These are phyloP conservation scores for Papilio polyxenes DNA, from an alignment of 1,140 invertebrate genomes.

Conservation along the genomic window DNA sequence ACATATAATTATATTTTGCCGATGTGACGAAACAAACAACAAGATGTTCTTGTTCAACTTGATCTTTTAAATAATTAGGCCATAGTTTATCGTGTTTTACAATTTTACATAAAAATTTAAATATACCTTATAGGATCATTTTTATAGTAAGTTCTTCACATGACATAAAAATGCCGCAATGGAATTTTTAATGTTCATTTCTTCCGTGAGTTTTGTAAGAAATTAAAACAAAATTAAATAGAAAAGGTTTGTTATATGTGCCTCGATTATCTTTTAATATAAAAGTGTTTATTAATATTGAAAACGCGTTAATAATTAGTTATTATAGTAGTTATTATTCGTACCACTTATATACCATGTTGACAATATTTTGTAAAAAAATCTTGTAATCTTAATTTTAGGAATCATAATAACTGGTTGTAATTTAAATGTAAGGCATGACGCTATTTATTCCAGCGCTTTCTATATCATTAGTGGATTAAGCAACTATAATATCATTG, in stretches of 20 bases:
- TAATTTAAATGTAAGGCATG: not conserved
- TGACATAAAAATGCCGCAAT: not conserved
- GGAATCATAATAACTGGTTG: not conserved
- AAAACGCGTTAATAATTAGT: not conserved
- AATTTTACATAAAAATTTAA: not conserved
- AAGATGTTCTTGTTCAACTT: slow-evolving; percentile 9
- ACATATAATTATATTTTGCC: slow-evolving; percentile 10
- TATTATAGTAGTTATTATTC: not conserved
- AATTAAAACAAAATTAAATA: not conserved
- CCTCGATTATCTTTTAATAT: not conserved
- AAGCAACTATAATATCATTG: not conserved
- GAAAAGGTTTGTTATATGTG: not conserved
- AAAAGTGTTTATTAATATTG: not conserved
- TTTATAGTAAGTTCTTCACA: not conserved
- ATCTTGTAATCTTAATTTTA: not conserved
- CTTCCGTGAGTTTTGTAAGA: not conserved
- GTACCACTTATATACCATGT: not conserved
- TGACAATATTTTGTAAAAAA: not conserved
- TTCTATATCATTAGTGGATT: not conserved
- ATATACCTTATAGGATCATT: not conserved
- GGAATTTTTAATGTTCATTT: not conserved
- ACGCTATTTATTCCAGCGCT: slow-evolving; percentile 5
- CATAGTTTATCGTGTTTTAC: not conserved
- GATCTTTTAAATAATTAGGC: slow-evolving; percentile 12
- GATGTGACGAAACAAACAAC: slow-evolving; percentile 2